These are phyloP conservation scores for Cygnus buccinator DNA, from an alignment of 2,113 vertebrate genomes.

Conservation along the genomic window DNA sequence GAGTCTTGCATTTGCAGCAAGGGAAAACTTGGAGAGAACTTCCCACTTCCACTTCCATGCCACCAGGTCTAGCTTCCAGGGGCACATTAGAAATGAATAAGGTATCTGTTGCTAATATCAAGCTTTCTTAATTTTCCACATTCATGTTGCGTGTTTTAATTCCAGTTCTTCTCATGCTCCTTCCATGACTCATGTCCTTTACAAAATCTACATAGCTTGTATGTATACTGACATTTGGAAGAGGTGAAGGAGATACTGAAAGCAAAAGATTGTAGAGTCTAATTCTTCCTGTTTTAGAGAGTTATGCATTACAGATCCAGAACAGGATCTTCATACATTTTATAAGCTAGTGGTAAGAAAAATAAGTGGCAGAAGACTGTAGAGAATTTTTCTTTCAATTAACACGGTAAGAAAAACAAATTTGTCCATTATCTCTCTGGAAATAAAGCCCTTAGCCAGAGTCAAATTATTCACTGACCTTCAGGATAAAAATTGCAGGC, in stretches of 20 bases:
- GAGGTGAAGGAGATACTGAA: not conserved
- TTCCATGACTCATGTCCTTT: not conserved
- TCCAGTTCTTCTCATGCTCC: not conserved
- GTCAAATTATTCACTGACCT: not conserved
- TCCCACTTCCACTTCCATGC: not conserved
- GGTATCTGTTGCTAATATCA: rapidly evolving
- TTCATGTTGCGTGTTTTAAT: not conserved
- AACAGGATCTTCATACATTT: not conserved
- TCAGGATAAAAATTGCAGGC: not conserved
- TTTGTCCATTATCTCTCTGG: not conserved
- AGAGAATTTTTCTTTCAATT: not conserved
- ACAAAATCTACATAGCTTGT: not conserved
- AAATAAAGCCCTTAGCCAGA: not conserved
- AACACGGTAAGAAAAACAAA: not conserved
- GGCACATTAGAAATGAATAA: not conserved
- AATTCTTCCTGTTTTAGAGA: not conserved
- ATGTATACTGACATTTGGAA: not conserved
- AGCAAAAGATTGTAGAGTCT: not conserved
- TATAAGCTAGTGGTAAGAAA: not conserved
- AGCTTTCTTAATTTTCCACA: not conserved
- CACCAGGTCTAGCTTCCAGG: not conserved
- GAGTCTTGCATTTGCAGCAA: not conserved
- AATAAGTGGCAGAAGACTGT: not conserved
- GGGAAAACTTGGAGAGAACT: not conserved
- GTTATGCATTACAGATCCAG: not conserved